phyloP scores from a whole-genome alignment of 2,888 invertebrate genomes.

The Noctua comes region DNA sequence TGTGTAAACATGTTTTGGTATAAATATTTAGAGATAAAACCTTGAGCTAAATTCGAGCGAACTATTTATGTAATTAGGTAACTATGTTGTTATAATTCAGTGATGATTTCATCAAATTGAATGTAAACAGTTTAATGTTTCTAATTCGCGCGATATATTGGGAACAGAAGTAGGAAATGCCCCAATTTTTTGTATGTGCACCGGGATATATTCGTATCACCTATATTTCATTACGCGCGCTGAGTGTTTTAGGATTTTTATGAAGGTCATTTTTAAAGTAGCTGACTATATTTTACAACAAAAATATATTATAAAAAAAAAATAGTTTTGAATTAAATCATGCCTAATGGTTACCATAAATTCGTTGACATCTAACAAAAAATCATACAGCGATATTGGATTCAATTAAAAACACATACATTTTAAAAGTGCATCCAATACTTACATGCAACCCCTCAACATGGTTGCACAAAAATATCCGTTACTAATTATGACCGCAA shows the following conservation, averaged over 20 bases:
- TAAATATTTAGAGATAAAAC: constrained; percentile 10
- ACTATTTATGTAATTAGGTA: constrained; percentile 28
- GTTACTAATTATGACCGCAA: constrained; percentile 54
- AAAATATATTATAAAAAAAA: background rate
- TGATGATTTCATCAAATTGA: constrained; percentile 12
- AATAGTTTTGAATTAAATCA: background rate
- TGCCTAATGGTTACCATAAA: background rate
- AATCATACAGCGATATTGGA: background rate
- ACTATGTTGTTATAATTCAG: constrained; percentile 11
- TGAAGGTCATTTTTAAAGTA: constrained; percentile 16
- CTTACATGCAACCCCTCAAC: background rate
- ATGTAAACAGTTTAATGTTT: constrained; percentile 7
- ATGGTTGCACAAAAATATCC: constrained; percentile 32
- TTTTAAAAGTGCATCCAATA: background rate
- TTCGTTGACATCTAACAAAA: background rate
- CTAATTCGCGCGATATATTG: background rate
- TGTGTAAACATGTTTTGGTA: constrained; percentile 11
- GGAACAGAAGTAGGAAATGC: constrained; percentile 27
- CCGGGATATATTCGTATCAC: background rate
- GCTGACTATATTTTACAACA: background rate
- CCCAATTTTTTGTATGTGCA: background rate
- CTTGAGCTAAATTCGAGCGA: constrained; percentile 40
- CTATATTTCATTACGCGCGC: constrained; percentile 5
- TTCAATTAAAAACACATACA: background rate
- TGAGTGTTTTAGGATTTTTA: background rate